phyloP scores from a whole-genome alignment of 2,797 vertebrate species.

The Melanotaenia nigrans region DNA sequence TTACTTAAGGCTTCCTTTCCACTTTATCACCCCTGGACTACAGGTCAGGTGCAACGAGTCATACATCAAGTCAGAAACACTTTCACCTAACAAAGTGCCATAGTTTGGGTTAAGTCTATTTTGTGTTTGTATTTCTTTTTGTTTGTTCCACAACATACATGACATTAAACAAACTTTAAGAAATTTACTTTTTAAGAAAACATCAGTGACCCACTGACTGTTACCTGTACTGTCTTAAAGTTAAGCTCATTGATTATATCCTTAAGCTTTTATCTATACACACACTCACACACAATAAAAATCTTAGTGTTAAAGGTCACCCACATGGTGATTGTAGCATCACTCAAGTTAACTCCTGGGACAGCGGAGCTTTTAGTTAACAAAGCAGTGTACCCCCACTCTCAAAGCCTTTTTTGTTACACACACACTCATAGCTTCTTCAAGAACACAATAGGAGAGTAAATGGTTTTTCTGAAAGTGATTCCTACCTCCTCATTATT shows the following conservation, averaged over 20 bases:
- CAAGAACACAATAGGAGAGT: conserved; percentile 83
- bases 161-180: conserved; percentile 3
- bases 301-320: conserved; percentile 56
- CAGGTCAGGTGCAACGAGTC: conserved; percentile 37
- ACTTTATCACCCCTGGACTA: conserved; percentile 33
- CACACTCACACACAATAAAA: background rate
- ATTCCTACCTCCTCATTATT: conserved; percentile 85
- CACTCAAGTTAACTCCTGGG: conserved; percentile 60
- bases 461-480: conserved; percentile 87
- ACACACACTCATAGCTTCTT: conserved; percentile 60
- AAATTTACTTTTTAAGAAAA: conserved; percentile 4
- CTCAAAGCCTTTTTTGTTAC: conserved; percentile 72
- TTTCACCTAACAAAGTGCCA: conserved; percentile 21
- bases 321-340: conserved; percentile 54
- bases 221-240: conserved; percentile 7
- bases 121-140: background rate
- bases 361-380: conserved; percentile 72
- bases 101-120: conserved; percentile 2
- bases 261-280: conserved; percentile 16
- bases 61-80: conserved; percentile 53
- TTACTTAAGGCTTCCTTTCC: conserved; percentile 12
- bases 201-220: conserved; percentile 10
- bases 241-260: conserved; percentile 8
- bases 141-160: background rate
- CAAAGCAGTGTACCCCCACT: conserved; percentile 66